A percentile compares a stretch with the other conserved stretches of the same genome.
Conservation (phyloP, 2,113 vertebrate species). For the Strix uralensis region DNA sequence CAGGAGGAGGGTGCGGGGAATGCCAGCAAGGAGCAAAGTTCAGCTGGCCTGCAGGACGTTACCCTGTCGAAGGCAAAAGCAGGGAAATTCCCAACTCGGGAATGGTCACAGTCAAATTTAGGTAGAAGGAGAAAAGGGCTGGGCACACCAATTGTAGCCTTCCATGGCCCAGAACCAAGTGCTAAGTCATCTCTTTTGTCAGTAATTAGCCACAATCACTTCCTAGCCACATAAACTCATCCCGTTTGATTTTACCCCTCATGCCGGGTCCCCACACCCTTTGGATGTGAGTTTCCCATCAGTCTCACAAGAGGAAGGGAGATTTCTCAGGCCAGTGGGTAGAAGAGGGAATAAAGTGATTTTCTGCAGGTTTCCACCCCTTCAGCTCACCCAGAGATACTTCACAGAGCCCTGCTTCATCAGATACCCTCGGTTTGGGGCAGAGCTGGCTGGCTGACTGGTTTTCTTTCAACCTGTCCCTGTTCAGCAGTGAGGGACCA, state of each 20-base stretch:
- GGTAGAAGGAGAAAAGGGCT: neutral
- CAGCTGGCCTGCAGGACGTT: neutral
- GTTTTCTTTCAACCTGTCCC: neutral
- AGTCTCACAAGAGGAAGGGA: neutral
- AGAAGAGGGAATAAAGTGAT: neutral
- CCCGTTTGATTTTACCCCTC: neutral
- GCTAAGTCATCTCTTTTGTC: fast-evolving
- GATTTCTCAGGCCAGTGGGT: neutral
- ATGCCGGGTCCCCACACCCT: neutral
- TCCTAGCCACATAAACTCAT: neutral
- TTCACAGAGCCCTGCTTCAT: neutral
- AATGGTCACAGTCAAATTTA: neutral
- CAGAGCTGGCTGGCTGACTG: neutral
- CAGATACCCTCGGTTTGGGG: fast-evolving
- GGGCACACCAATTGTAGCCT: neutral
- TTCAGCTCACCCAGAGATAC: neutral
- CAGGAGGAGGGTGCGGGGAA: neutral
- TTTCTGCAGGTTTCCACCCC: neutral
- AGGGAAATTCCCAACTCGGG: neutral
- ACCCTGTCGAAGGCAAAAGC: neutral
- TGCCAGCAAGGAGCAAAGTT: neutral
- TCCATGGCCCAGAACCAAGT: neutral
- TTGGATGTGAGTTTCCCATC: neutral
- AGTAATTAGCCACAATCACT: neutral
- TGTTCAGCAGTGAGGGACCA: neutral